These are phyloP conservation scores for Myzus persicae DNA, from an alignment of 1,140 invertebrate species.

Conservation along the genomic window DNA sequence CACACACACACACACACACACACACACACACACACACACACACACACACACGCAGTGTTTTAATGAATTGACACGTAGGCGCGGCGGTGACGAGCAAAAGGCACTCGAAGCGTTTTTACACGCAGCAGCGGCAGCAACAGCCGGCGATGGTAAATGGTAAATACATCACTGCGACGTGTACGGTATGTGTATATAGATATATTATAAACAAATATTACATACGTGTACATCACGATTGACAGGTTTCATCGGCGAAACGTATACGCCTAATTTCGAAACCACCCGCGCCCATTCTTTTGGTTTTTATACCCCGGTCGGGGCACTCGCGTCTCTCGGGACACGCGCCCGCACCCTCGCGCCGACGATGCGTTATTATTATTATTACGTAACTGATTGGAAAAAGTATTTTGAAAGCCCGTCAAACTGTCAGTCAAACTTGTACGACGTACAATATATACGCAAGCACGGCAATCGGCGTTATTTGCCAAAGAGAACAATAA, in stretches of 20 bases:
- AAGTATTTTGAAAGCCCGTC: slow-evolving; percentile 51
- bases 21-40: not conserved
- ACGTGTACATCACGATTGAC: slow-evolving; percentile 44
- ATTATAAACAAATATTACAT: not conserved
- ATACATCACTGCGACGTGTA: not conserved
- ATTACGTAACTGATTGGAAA: slow-evolving; percentile 58
- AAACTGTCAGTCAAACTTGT: slow-evolving; percentile 37
- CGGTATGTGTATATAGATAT: not conserved
- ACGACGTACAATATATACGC: no score
- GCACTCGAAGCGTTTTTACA: slow-evolving; percentile 40
- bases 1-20: not conserved
- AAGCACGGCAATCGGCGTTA: not conserved
- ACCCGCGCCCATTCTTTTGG: not conserved
- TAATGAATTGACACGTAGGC: slow-evolving; percentile 56
- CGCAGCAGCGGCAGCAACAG: not conserved
- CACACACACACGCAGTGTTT: not conserved
- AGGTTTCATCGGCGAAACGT: slow-evolving; percentile 39
- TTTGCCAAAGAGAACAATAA: not conserved
- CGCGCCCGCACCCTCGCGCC: not conserved
- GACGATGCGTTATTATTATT: slow-evolving; percentile 33
- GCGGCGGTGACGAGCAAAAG: not conserved
- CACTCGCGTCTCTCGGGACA: slow-evolving; percentile 16
- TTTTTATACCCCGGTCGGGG: not conserved
- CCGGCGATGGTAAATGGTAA: not conserved
- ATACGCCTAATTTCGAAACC: slow-evolving; percentile 46